Conservation (phyloP, 2,797 vertebrate genomes). For the Chrosomus eos region DNA sequence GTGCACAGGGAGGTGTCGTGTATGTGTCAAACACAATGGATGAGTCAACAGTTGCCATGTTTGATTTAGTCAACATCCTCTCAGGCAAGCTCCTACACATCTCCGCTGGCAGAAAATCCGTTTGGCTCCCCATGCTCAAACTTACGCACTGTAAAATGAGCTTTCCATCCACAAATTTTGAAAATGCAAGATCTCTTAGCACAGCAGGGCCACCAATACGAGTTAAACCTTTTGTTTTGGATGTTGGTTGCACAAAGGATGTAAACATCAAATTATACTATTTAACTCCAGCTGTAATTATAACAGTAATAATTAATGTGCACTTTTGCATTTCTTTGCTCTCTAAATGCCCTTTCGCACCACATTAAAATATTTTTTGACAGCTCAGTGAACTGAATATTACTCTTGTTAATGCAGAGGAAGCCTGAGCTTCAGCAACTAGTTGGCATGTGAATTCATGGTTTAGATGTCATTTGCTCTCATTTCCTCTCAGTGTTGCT, state of each 20-base stretch:
- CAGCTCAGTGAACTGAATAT: conserved; percentile 9
- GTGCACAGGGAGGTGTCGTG: conserved; percentile 55
- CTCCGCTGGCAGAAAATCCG: conserved; percentile 41
- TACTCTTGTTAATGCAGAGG: conserved; percentile 15
- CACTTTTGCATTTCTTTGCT: not conserved
- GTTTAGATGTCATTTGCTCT: conserved; percentile 17
- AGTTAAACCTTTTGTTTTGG: not conserved
- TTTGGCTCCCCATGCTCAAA: not conserved
- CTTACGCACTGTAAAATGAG: not conserved
- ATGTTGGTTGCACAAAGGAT: not conserved
- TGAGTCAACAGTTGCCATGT: conserved; percentile 65
- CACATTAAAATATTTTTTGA: conserved; percentile 11
- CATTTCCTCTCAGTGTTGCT: conserved; percentile 62
- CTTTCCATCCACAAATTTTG: not conserved
- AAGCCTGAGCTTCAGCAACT: not conserved
- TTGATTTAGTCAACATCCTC: conserved; percentile 50
- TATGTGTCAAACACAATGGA: conserved; percentile 58
- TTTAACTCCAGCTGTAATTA: conserved; percentile 7
- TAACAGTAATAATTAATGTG: conserved; percentile 3
- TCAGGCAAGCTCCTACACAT: conserved; percentile 53
- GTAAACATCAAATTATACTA: not conserved
- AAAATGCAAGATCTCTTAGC: not conserved
- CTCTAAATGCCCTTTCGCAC: conserved; percentile 27
- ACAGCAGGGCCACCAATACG: not conserved
- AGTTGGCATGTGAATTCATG: not conserved